phyloP scores from a whole-genome alignment of 2,113 vertebrate species.

The Elephantulus edwardii region DNA sequence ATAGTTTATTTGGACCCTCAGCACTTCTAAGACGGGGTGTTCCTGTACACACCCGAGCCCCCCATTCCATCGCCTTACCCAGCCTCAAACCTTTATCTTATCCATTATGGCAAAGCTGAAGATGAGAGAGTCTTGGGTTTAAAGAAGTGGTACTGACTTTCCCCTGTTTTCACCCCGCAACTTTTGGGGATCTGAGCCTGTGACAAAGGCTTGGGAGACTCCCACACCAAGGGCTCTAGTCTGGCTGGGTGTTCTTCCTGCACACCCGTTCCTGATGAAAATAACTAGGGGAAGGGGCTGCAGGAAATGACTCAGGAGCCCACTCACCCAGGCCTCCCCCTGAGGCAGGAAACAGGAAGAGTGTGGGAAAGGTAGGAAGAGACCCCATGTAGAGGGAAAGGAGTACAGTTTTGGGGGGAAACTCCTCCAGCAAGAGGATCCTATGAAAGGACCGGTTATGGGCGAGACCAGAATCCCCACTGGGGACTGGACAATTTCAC shows the following conservation, averaged over 20 bases:
- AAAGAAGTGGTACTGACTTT: background rate
- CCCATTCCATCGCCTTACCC: background rate
- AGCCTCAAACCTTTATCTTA: background rate
- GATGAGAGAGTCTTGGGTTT: background rate
- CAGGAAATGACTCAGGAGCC: background rate
- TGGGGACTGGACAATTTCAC: background rate
- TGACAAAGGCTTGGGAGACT: background rate
- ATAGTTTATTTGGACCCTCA: too few species aligned
- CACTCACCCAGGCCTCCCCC: too few species aligned
- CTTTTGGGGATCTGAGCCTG: background rate
- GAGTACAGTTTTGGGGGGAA: background rate
- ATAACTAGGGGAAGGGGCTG: background rate
- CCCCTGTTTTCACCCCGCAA: background rate
- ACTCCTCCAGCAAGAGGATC: background rate
- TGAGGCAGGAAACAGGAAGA: background rate
- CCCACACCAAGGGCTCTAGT: background rate
- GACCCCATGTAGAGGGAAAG: background rate
- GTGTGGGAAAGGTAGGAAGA: background rate
- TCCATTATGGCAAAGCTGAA: too few species aligned
- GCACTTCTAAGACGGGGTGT: fast-evolving
- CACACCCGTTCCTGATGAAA: background rate
- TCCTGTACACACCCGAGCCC: background rate
- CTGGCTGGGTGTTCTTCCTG: background rate
- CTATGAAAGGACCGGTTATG: background rate
- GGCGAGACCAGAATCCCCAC: fast-evolving